Evolutionary conservation across 2,113 vertebrate genomes (phyloP), one percentile per base, ranked within the genome.

Genomic region (Oreocharis arfaki): DNA sequence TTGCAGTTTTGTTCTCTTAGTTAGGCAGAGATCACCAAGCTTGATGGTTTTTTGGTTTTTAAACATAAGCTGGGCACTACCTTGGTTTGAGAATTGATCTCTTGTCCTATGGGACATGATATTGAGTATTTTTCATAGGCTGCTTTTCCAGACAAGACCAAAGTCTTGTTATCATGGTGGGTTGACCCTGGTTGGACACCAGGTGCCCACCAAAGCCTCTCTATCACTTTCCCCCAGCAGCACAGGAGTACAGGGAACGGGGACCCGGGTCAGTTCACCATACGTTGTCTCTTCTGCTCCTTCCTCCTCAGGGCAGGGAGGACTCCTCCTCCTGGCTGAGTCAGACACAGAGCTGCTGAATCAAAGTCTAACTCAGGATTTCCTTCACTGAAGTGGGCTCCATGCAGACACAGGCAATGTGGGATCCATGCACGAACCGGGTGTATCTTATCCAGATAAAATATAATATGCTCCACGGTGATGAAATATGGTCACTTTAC

Each of bases 341-440:
- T 30, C 55, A 77, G 27, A 59, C 33, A 28, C 27, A 76, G 26
- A 81, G 35, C 6, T 73, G 23, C 16, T 47, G 37, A 33, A 18
- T 46, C 59, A 37, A 64, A 41, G 16, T 15, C 26, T 39, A 35
- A 88, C 42, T 52, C 56, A 79, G 32, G 56, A 59, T 46, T 46
- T 3, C 0, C 28, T 49, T 81, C 37, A 33, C 16, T 44, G 12
- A 44, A 49, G 6, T 30, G 20, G 8, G 10, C 30, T 89, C 55
- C 18, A 11, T 17, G 16, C 11, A 79, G 46, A 52, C 30, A 50
- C 0, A 0, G 3, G 5, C 18, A 59, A 1, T 1, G 8, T 52
- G 39, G 42, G 4, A 44, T 61, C 59, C 23, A 37, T 42, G 13
- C 11, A 26, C 16, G 42, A 33, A 26, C 3, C 13, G 24, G 8